Percentiles rank a stretch among this genome's conserved stretches.
Evolutionary conservation across 2,888 invertebrate species (phyloP).

Genomic region (Apomyelois bistriatella): DNA sequence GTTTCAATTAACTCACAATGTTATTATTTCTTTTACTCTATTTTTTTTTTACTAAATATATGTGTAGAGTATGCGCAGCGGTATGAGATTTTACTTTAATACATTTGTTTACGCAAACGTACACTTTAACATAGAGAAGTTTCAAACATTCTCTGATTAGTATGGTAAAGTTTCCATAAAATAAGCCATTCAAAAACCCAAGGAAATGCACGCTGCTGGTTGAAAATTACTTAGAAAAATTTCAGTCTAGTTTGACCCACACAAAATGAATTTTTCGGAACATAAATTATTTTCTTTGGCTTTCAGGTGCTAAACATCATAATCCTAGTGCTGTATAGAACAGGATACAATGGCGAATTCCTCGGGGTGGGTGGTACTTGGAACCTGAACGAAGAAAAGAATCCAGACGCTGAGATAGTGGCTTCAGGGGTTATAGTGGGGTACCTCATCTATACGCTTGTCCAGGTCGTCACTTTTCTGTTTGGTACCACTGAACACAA

Average conservation of each 20-base stretch:
- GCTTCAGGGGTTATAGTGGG: constrained; percentile 93
- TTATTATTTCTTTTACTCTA: too few species aligned
- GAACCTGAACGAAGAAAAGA: constrained; percentile 94
- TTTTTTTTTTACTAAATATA: too few species aligned
- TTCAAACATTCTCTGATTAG: too few species aligned
- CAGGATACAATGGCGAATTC: constrained; percentile 90
- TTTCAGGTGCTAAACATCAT: constrained; percentile 89
- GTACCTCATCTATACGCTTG: constrained; percentile 90
- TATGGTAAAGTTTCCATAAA: too few species aligned
- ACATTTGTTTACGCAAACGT: too few species aligned
- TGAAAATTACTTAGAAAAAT: too few species aligned
- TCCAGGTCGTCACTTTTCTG: constrained; percentile 86
- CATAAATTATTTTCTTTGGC: neutral
- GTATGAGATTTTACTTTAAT: too few species aligned
- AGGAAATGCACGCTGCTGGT: too few species aligned
- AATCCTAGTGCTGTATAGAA: constrained; percentile 88
- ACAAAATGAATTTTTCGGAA: neutral
- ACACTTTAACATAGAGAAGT: too few species aligned
- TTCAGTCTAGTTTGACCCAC: neutral
- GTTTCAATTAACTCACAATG: neutral
- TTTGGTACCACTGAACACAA: constrained; percentile 90
- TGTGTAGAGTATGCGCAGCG: too few species aligned
- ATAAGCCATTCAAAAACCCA: too few species aligned
- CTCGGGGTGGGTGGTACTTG: constrained; percentile 93
- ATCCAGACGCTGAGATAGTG: constrained; percentile 92